Conservation (phyloP, 2,113 vertebrate species). For the Lamprologus tigripictilis region DNA sequence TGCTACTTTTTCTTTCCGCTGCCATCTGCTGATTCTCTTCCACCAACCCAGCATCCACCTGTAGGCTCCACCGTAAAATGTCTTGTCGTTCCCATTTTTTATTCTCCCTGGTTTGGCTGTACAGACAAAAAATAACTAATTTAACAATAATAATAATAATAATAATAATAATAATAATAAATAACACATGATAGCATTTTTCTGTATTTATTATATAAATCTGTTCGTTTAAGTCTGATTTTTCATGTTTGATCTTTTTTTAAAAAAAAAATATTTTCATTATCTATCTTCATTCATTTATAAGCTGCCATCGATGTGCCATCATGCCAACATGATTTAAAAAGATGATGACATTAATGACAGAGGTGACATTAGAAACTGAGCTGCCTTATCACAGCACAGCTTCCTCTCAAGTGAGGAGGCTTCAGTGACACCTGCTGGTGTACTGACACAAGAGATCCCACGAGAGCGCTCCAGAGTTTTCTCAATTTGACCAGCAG, state of each 20-base stretch:
- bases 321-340: not conserved
- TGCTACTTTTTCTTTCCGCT: not conserved
- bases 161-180: not conserved
- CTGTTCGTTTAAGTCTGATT: not conserved
- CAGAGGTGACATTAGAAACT: not conserved
- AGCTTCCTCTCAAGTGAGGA: not conserved
- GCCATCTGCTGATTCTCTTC: not conserved
- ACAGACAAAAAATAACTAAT: not conserved
- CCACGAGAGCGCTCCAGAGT: not conserved
- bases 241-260: not conserved
- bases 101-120: not conserved
- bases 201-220: not conserved
- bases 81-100: not conserved
- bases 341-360: not conserved
- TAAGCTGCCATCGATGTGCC: not conserved
- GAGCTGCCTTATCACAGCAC: not conserved
- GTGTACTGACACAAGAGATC: not conserved
- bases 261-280: not conserved
- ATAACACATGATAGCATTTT: not conserved
- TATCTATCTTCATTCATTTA: not conserved
- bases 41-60: not conserved
- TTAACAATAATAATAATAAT: not conserved
- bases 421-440: conserved; percentile 53
- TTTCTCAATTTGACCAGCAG: not conserved
- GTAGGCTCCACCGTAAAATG: not conserved